Evolutionary conservation across 2,113 vertebrate genomes (phyloP).

Genomic region (Corythornis madagascariensis): DNA sequence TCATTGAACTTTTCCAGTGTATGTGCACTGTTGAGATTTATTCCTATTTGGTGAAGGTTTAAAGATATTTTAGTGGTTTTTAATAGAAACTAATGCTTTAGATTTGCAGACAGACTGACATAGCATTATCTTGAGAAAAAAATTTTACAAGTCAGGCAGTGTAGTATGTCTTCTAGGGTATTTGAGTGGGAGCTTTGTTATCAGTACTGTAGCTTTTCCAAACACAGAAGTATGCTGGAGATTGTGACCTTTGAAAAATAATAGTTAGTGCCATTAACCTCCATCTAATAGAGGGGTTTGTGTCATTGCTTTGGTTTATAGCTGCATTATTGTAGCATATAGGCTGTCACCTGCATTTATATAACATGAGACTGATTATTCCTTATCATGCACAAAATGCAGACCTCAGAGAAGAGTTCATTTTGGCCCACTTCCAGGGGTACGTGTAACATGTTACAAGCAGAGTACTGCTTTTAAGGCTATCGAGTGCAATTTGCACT

Average conservation of each 20-base stretch:
- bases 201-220: constrained; percentile 52
- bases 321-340: constrained; percentile 46
- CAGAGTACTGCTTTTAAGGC: constrained; percentile 54
- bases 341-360: constrained; percentile 65
- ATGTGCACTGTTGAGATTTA: background rate
- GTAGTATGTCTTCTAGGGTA: background rate
- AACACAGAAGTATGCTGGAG: constrained; percentile 19
- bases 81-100: background rate
- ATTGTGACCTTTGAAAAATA: constrained; percentile 46
- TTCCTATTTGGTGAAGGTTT: background rate
- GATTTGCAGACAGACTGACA: background rate
- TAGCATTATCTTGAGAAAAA: background rate
- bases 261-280: constrained; percentile 45
- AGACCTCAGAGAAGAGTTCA: constrained; percentile 46
- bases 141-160: background rate
- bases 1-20: background rate
- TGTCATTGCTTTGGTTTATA: constrained; percentile 48
- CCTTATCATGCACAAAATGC: constrained; percentile 52
- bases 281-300: constrained; percentile 37
- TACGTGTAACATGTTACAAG: constrained; percentile 8
- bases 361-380: constrained; percentile 61
- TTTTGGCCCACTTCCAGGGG: constrained; percentile 47
- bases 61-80: background rate
- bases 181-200: constrained; percentile 57
- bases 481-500: constrained; percentile 54